A percentile compares a stretch with the other conserved stretches of the same genome.
phyloP scores from a whole-genome alignment of 2,797 vertebrate genomes.

The Dendrocincla tyrannina region DNA sequence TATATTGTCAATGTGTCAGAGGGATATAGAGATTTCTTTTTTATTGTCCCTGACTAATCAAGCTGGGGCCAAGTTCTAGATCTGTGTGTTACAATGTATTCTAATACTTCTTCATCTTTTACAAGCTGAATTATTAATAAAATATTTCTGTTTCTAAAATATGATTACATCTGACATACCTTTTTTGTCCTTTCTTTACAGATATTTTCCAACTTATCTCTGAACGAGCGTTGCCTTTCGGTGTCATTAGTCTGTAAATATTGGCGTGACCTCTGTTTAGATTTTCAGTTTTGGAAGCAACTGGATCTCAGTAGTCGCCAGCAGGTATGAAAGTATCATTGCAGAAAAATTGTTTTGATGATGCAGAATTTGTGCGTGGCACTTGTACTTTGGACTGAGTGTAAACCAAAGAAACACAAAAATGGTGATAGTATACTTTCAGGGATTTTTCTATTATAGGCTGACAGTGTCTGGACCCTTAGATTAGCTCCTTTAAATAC shows the following conservation, averaged over 20 bases:
- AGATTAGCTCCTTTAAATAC: neutral
- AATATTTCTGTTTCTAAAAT: neutral
- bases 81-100: neutral
- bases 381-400: neutral
- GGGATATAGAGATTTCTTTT: neutral
- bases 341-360: neutral
- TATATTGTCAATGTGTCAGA: too few relatives aligned
- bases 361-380: neutral
- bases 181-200: conserved; percentile 59
- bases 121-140: neutral
- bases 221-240: conserved; percentile 94
- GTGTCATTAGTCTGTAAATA: conserved; percentile 98
- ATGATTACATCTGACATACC: neutral
- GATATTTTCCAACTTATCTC: conserved; percentile 95
- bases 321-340: conserved; percentile 80
- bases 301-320: conserved; percentile 97
- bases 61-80: neutral
- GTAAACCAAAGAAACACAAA: neutral
- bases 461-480: neutral
- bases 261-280: conserved; percentile 97
- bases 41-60: neutral
- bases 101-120: neutral
- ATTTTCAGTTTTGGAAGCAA: conserved; percentile 99
- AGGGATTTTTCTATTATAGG: neutral
- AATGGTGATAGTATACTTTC: neutral